Conservation (phyloP, 2,113 vertebrate species). For the Osmerus eperlanus region DNA sequence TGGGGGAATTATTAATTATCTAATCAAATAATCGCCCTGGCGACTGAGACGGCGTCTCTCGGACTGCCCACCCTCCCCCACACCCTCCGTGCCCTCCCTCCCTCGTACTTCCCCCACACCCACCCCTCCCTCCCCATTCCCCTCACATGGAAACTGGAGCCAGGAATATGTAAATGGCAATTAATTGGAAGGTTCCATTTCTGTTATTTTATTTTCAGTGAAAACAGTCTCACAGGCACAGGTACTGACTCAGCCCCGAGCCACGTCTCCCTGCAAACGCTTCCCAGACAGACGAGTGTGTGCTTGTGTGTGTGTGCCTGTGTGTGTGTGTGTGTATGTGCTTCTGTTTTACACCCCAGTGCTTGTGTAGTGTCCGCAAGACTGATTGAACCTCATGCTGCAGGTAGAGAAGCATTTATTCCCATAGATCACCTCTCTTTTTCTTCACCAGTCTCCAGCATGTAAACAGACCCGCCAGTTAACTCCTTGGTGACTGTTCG, state of each 20-base stretch:
- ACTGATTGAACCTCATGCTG: constrained; percentile 87
- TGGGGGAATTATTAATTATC: constrained; percentile 78
- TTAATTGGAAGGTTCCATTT: constrained; percentile 81
- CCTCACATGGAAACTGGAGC: constrained; percentile 68
- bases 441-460: constrained; percentile 48
- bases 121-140: constrained; percentile 21
- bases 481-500: constrained; percentile 48
- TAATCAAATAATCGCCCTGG: constrained; percentile 77
- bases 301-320: no score
- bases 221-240: constrained; percentile 81
- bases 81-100: constrained; percentile 8
- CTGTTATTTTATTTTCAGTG: constrained; percentile 81
- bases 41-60: constrained; percentile 69
- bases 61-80: constrained; percentile 39
- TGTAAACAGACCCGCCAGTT: constrained; percentile 33
- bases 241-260: constrained; percentile 65
- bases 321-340: no score
- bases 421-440: constrained; percentile 77
- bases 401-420: constrained; percentile 84
- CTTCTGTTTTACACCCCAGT: constrained; percentile 8
- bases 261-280: constrained; percentile 71
- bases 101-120: constrained; percentile 37
- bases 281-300: constrained; percentile 52
- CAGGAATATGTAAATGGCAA: constrained; percentile 87
- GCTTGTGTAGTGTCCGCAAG: constrained; percentile 54